Base-by-base conservation (phyloP, 2,888 invertebrate species). In the Lissocephala sabroskyi region DNA sequence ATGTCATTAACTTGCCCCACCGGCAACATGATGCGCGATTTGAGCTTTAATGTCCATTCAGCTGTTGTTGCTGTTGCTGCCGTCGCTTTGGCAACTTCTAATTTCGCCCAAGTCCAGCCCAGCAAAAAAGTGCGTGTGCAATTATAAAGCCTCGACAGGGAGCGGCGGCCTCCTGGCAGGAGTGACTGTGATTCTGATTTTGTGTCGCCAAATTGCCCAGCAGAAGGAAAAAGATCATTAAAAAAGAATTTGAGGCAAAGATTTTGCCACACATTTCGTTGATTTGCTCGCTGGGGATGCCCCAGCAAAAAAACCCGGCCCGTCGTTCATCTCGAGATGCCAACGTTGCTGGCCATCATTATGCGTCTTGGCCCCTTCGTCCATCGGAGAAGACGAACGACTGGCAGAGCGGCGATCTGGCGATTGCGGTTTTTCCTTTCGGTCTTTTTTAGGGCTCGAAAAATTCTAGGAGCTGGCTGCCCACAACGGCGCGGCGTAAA, bases 21-120 rank as follows among this genome's bases (percentile, higher is more conserved):
- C 75, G 58, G 77, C 73, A 74, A 79, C 79, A 74, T 79, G 79
- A 77, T 63, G 79, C 52, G 55, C 79, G 79, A 74, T 79, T 74
- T 79, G 79, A 79, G 78, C 73, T 63, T 74, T 74, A 79, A 74
- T 79, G 73, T 73, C 79, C 70, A 67, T 53, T 54, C 77, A 55
- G 58, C 30, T 16, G 14, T 29, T 14, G 39, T n/a, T 18, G 5
- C 16, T 16, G 16, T 29, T 43, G 39, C 35, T 26, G 13, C 41
- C 37, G 49, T 14, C 7, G 44, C 36, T 23, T 23, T 13, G 2
- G 5, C 35, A 16, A 16, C 57, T 64, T 68, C 79, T 68, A 75
- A 68, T 78, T 71, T 71, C 53, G 53, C 67, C 57, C 75, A 68
- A 75, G 67, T 75, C 57, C 60, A n/a, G n/a, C n/a, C 7, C 3